Percentiles rank a stretch among this genome's conserved stretches.
Evolutionary conservation across 2,888 invertebrate species (phyloP).

Genomic region (Phaonia tiefii): DNA sequence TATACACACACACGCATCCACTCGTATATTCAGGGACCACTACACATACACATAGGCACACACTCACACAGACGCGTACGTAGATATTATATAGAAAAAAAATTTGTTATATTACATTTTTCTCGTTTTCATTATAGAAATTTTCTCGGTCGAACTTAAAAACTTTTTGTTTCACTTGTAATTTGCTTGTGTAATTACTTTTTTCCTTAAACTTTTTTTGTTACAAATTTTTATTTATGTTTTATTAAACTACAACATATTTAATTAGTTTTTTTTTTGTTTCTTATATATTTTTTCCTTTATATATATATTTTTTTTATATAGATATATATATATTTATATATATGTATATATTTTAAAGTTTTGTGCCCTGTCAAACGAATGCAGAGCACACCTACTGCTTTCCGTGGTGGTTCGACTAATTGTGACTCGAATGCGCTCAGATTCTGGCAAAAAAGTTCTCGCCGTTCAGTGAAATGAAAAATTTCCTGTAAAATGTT

Average conservation of each 20-base stretch:
- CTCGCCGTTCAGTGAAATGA: conserved; percentile 45
- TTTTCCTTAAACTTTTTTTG: conserved; percentile 36
- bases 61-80: conserved; percentile 43
- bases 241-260: conserved; percentile 64
- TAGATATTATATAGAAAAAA: conserved; percentile 50
- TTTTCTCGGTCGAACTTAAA: conserved; percentile 57
- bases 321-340: conserved; percentile 39
- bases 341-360: conserved; percentile 51
- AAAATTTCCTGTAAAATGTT: conserved; percentile 18
- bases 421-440: conserved; percentile 63
- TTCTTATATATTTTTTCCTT: conserved; percentile 45
- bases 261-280: conserved; percentile 58
- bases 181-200: conserved; percentile 45
- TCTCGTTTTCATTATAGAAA: conserved; percentile 66
- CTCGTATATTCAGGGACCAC: conserved; percentile 8
- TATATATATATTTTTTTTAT: conserved; percentile 51
- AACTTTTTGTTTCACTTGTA: conserved; percentile 47
- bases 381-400: conserved; percentile 66
- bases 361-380: conserved; percentile 66
- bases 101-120: conserved; percentile 64
- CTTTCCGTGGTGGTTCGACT: conserved; percentile 65
- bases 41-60: conserved; percentile 42
- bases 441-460: conserved; percentile 62
- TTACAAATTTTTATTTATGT: conserved; percentile 52
- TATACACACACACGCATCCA: conserved; percentile 41